Base-by-base conservation (phyloP, 2,797 vertebrate genomes). In the Staurois parvus region DNA sequence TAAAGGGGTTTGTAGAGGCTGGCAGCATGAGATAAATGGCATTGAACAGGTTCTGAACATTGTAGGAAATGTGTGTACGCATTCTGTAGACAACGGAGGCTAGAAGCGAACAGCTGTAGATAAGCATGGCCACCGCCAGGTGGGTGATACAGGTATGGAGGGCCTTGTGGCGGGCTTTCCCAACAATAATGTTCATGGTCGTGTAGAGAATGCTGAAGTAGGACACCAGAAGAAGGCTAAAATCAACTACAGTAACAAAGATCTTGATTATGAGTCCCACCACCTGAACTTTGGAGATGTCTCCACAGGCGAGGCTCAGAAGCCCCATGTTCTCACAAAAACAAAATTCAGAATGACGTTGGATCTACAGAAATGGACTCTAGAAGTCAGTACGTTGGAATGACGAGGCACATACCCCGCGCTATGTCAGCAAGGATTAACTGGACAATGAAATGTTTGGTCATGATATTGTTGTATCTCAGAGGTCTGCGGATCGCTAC, bases 61-160 rank as follows among this genome's bases (percentile, higher is more conserved):
- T 88, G 52, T 88, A 83, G 2, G 92, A 90, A 29, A 87, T 56
- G 0, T 81, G 29, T 19, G 0, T 79, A 21, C 73, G 86, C 19
- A 80, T 24, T 0, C 15, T 70, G 52, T 56, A 90, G 77, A 81
- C n/a, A 0, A 90, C 76, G 29, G 91, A 90, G 1, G 88, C 88
- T 34, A 88, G 81, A 11, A 91, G 69, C 24, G 84, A 82, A 21
- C 85, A 88, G 1, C 62, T 64, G 32, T 89, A 90, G 42, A 90
- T 1, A 0, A 87, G 64, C 62, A 89, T 73, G 78, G 88, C 83
- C 77, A 88, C 87, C 34, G 81, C 30, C 32, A 88, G 81, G 62
- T 89, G 89, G n/a, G 89, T 88, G 52, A 87, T 85, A 24, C 88
- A 91, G 11, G 88, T 91, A 42, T 85, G 80, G 1, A 88, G 69